phyloP scores from a whole-genome alignment of 2,113 vertebrate genomes.

The Tylochromis polylepis region DNA sequence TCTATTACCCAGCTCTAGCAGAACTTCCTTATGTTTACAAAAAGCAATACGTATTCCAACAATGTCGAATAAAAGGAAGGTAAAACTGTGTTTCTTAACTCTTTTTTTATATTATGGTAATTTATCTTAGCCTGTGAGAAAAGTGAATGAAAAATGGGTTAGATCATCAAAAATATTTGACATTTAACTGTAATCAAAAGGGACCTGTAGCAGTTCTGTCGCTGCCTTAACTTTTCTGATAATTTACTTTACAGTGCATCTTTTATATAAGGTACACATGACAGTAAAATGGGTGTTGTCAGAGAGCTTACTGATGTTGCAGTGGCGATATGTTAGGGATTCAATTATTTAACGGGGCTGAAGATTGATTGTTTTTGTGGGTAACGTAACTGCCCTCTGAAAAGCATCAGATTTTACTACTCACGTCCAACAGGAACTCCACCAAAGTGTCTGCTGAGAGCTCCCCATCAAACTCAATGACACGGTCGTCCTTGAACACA shows the following conservation, averaged over 20 bases:
- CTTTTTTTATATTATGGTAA: neutral
- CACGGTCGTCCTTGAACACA: slow-evolving; percentile 86
- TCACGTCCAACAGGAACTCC: slow-evolving; percentile 94
- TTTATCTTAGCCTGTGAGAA: neutral
- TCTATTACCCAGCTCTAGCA: neutral
- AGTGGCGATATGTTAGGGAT: neutral
- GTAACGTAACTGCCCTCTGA: neutral
- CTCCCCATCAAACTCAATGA: slow-evolving; percentile 94
- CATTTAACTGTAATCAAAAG: neutral
- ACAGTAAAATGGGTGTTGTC: neutral
- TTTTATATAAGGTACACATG: neutral
- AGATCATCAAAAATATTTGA: neutral
- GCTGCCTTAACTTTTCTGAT: neutral
- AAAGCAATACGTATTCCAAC: neutral
- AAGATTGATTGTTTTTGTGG: neutral
- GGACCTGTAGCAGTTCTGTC: neutral
- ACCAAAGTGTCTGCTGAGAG: slow-evolving; percentile 90
- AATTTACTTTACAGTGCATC: neutral
- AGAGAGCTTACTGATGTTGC: neutral
- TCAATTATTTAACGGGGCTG: neutral
- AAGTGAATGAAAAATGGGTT: neutral
- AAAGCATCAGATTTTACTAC: slow-evolving; percentile 26
- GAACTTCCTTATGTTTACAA: neutral
- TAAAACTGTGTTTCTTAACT: too few relatives aligned
- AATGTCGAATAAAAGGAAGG: neutral